Conservation (phyloP, 2,888 invertebrate species). For the Phrixothrix hirtus region DNA sequence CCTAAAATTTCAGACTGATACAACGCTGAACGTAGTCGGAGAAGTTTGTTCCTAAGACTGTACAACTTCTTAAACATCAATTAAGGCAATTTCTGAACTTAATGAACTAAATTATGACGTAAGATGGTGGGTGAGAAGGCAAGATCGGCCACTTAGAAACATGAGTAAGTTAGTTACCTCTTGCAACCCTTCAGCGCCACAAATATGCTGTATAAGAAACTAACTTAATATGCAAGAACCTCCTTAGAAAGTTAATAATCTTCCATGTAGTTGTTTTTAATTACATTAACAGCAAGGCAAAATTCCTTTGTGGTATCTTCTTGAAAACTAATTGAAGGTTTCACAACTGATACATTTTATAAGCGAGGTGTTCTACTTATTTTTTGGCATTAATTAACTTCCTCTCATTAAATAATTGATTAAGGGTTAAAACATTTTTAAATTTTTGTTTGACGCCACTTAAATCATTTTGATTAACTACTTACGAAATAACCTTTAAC, state of each 20-base stretch:
- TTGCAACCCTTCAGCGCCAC: constrained; percentile 23
- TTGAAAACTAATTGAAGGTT: no score
- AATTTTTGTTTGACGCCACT: no score
- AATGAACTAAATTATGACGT: constrained; percentile 48
- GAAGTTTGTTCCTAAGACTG: constrained; percentile 18
- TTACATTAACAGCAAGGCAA: constrained; percentile 11
- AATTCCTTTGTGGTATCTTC: constrained; percentile 14
- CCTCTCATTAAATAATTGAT: no score
- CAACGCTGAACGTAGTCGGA: no score
- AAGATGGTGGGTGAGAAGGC: constrained; percentile 46
- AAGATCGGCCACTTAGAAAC: constrained; percentile 41
- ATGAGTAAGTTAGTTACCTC: constrained; percentile 43
- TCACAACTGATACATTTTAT: no score
- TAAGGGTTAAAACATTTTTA: no score
- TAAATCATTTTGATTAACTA: no score
- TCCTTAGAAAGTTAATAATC: constrained; percentile 23
- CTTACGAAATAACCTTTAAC: no score
- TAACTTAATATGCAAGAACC: constrained; percentile 24
- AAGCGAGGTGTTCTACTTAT: no score
- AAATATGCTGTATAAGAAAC: constrained; percentile 29
- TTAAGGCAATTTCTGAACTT: constrained; percentile 48
- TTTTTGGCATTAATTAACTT: no score
- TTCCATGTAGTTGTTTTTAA: constrained; percentile 22
- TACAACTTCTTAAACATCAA: constrained; percentile 50
- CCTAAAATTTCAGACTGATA: no score